These are phyloP conservation scores for Conops quadrifasciatus DNA, from an alignment of 2,888 invertebrate species.

Conservation along the genomic window DNA sequence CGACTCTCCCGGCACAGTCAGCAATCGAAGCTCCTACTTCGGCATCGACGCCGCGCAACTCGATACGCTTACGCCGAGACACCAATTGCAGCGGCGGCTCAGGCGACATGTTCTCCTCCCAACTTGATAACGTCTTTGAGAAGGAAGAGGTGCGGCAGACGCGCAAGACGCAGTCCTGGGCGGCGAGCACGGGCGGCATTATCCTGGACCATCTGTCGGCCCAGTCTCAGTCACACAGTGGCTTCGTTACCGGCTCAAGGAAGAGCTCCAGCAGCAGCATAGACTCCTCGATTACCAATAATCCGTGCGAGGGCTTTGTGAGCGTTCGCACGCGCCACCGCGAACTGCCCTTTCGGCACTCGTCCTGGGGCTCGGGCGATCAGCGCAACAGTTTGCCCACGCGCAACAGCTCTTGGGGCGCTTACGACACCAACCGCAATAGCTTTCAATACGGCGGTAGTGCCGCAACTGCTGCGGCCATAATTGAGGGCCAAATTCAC, in stretches of 20 bases:
- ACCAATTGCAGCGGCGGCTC: constrained; percentile 50
- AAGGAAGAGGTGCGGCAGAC: constrained; percentile 68
- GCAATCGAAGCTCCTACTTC: constrained; percentile 25
- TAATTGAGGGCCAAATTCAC: constrained; percentile 63
- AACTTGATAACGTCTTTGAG: constrained; percentile 77
- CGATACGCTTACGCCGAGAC: constrained; percentile 47
- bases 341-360: constrained; percentile 76
- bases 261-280: constrained; percentile 50
- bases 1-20: constrained; percentile 47
- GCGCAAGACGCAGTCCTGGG: constrained; percentile 62
- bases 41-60: constrained; percentile 40
- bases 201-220: constrained; percentile 46
- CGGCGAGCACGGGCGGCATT: constrained; percentile 57
- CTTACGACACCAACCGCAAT: constrained; percentile 70
- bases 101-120: constrained; percentile 74
- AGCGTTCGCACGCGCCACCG: constrained; percentile 68
- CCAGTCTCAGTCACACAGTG: constrained; percentile 9
- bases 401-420: constrained; percentile 77
- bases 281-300: constrained; percentile 46
- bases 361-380: constrained; percentile 85
- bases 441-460: constrained; percentile 48
- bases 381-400: constrained; percentile 71
- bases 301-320: constrained; percentile 75
- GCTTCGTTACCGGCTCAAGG: constrained; percentile 36
- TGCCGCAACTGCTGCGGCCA: constrained; percentile 53